phyloP scores from a whole-genome alignment of 2,113 vertebrate genomes.

The Rhea pennata region DNA sequence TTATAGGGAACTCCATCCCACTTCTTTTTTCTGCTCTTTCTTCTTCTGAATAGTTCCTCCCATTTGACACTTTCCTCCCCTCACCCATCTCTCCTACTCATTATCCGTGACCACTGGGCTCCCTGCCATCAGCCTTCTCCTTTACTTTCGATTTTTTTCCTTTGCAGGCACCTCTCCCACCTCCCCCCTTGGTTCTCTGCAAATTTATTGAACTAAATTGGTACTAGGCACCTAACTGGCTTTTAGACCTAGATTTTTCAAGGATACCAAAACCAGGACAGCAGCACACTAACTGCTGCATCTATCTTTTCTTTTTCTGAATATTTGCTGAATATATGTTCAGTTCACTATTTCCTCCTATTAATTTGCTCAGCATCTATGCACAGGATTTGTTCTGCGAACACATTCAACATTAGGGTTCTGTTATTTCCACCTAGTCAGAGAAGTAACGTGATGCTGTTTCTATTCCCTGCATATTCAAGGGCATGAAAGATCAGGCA shows the following conservation, averaged over 20 bases:
- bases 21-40: not conserved
- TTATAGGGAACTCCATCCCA: not conserved
- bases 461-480: conserved; percentile 9
- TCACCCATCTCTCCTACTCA: not conserved
- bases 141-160: not conserved
- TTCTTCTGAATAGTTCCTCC: not conserved
- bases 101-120: not conserved
- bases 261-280: not conserved
- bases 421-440: not conserved
- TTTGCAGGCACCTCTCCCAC: not conserved
- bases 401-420: conserved; percentile 26
- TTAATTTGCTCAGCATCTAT: conserved; percentile 24
- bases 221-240: not conserved
- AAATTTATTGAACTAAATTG: not conserved
- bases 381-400: conserved; percentile 29
- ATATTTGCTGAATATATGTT: not conserved
- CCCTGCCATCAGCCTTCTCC: not conserved
- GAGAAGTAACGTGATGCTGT: conserved; percentile 16
- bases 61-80: not conserved
- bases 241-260: not conserved
- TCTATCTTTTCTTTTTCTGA: not conserved
- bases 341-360: conserved; percentile 4
- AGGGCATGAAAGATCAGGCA: conserved; percentile 25
- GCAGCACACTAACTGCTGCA: not conserved
- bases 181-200: not conserved